phyloP scores from a whole-genome alignment of 2,888 invertebrate species.

The Globia sparganii region DNA sequence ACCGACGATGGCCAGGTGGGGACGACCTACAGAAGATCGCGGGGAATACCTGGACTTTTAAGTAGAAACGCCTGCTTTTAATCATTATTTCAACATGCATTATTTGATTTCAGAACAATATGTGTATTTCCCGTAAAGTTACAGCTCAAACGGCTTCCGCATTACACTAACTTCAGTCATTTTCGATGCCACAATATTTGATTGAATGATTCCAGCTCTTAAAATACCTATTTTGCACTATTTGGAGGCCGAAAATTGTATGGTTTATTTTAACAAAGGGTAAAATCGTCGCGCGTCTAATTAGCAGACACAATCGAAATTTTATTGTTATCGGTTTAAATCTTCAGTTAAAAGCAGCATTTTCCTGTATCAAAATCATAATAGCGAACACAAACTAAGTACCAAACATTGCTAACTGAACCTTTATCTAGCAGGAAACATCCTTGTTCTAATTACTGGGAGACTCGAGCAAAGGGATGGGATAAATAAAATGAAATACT shows the following conservation, averaged over 20 bases:
- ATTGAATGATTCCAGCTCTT: neutral
- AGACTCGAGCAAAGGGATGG: neutral
- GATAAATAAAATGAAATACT: neutral
- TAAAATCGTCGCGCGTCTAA: no score
- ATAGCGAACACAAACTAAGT: neutral
- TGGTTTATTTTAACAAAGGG: neutral
- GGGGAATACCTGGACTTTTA: neutral
- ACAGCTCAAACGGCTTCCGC: neutral
- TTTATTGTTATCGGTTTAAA: no score
- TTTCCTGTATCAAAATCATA: constrained; percentile 14
- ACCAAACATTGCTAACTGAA: neutral
- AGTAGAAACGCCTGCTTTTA: no score
- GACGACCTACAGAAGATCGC: neutral
- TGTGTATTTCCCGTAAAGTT: neutral
- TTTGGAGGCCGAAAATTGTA: neutral
- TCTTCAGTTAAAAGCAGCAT: constrained; percentile 9
- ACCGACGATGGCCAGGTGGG: neutral
- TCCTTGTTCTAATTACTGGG: constrained; percentile 1
- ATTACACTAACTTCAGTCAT: neutral
- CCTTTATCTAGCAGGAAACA: constrained; percentile 41
- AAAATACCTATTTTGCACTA: neutral
- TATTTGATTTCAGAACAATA: neutral
- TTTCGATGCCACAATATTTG: neutral
- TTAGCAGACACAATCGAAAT: no score
- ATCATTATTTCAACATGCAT: neutral